Base-by-base conservation (phyloP, 2,797 vertebrate genomes). In the Rhynchonycteris naso region DNA sequence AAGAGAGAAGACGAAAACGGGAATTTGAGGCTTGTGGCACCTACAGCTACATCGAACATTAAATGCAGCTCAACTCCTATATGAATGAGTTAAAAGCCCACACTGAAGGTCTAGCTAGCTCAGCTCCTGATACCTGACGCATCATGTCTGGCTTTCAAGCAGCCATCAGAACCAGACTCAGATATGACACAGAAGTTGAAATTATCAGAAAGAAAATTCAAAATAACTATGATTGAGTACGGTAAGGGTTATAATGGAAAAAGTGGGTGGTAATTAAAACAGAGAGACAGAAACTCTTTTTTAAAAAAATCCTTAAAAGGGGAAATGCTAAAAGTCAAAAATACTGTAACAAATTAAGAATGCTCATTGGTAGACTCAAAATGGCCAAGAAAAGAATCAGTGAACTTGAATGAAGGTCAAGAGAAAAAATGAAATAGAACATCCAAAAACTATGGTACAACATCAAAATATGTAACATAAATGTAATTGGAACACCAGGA, bases 161-260 rank as follows among this genome's bases (percentile, higher is more conserved):
- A 76, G 59, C 78, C 59, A 47, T 74, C 38, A 89, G 38, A 93
- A 59, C 13, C 84, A 94, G 59, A 71, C 30, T 93, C n/a, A 65
- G 66, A 28, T 38, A 61, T 33, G 56, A 72, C 84, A 74, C 72
- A 63, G n/a, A 76, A 68, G 58, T 59, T 86, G 43, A 88, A 82
- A 93, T 93, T 15, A 84, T n/a, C 59, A 90, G 63, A 76, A 15
- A 94, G 35, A 30, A 85, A 93, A 91, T 19, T 83, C 71, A 56
- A 89, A 90, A 82, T 86, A 56, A 82, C 80, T 80, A 6, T 61
- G 47, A 93, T 71, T 90, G 81, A 78, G 90, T 90, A 92, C 28
- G 24, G 54, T 68, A 68, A 65, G 6, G 22, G 11, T 87, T 87
- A 43, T 61, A 65, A 65, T 69, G 63, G 61, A 83, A 86, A 94